phyloP scores from a whole-genome alignment of 2,113 vertebrate species.

The Tauraco erythrolophus region DNA sequence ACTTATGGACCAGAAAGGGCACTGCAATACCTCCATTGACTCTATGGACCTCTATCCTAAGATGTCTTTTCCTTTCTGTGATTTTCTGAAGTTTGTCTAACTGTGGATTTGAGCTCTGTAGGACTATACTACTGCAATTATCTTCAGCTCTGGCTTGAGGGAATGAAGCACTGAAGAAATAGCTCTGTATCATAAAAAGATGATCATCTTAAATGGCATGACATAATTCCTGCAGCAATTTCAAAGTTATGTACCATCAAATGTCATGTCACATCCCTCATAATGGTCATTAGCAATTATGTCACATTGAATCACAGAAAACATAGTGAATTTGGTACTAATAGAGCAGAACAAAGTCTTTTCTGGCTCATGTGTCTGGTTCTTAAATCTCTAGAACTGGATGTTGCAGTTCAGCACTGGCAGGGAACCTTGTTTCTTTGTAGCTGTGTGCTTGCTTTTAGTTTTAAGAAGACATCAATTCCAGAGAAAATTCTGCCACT shows the following conservation, averaged over 20 bases:
- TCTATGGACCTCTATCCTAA: neutral
- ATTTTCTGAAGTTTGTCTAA: neutral
- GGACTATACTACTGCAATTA: neutral
- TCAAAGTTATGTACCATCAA: conserved; percentile 11
- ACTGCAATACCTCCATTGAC: neutral
- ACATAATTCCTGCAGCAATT: conserved; percentile 9
- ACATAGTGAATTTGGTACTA: neutral
- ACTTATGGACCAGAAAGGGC: neutral
- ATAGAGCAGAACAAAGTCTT: conserved; percentile 19
- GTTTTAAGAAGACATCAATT: neutral
- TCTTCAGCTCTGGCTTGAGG: neutral
- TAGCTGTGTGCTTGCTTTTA: neutral
- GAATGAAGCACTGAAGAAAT: neutral
- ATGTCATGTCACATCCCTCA: neutral
- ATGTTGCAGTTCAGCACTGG: neutral
- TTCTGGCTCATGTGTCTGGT: neutral
- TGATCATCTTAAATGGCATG: neutral
- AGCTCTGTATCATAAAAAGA: neutral
- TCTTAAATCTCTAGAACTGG: neutral
- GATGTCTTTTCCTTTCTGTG: neutral
- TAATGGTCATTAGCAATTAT: conserved; percentile 19
- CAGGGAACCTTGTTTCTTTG: neutral
- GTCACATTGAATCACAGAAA: neutral
- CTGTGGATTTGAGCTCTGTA: neutral
- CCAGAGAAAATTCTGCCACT: neutral